Base-by-base conservation (phyloP, 2,113 vertebrate species). In the Alexandromys fortis region DNA sequence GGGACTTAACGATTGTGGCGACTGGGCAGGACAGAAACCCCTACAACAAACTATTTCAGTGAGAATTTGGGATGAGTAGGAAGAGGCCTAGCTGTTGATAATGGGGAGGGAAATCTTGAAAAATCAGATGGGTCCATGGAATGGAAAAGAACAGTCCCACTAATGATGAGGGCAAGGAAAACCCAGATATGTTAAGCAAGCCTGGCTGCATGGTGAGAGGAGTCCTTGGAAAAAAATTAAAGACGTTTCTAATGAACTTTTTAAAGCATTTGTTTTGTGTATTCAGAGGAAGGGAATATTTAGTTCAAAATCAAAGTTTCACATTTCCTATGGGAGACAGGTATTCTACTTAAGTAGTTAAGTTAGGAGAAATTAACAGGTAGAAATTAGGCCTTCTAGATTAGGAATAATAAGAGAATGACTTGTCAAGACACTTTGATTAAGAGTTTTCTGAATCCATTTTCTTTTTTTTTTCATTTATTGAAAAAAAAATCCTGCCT, bases 291-390 rank as follows among this genome's bases (percentile, higher is more conserved):
- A 88, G 45, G 35, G 42, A 45, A 19, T 82, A 38, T 79, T 86
- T 82, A 89, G 21, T 73, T 92, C 76, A 91, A 72, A 67, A 72
- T 90, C 28, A 81, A 38, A 91, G 42, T 85, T 91, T 89, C 7
- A 77, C 55, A 5, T 55, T 83, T 86, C 7, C 55, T 81, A 86
- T 90, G 16, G 52, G 12, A 75, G 30, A 16, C 12, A 83, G 78
- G 12, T 28, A 35, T 92, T 93, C 61, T 5, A 78, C 14, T 96
- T 94, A 38, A 38, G 24, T 42, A 72, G 28, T 81, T 75, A 68
- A 65, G 12, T 75, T 65, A 77, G 12, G 13, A 75, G 30, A 85
- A 78, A 83, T 42, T 58, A 83, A 28, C 26, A 21, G 16, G 45
- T 95, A 92, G 19, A 92, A 70, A 75, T 90, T 1, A 61, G 38